These are phyloP conservation scores for Artemisiospiza belli DNA, from an alignment of 2,113 vertebrate genomes.

Conservation along the genomic window DNA sequence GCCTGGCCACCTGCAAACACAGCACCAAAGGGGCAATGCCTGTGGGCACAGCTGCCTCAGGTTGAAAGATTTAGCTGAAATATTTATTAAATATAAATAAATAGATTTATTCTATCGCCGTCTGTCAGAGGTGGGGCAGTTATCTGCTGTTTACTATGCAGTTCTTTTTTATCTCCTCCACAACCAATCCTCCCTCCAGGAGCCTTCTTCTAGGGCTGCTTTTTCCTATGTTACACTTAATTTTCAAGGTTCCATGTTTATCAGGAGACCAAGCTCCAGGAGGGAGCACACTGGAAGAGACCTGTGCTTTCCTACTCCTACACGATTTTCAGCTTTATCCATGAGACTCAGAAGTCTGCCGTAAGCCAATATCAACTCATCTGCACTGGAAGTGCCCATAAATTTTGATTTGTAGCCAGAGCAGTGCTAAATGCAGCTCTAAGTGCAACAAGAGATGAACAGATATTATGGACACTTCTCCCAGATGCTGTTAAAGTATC, in stretches of 20 bases:
- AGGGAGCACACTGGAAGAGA: background rate
- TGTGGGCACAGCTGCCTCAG: background rate
- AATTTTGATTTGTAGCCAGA: background rate
- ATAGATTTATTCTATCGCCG: too few species aligned
- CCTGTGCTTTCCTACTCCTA: background rate
- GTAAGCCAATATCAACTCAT: background rate
- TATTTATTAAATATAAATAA: too few species aligned
- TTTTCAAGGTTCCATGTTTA: background rate
- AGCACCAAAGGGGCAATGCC: background rate
- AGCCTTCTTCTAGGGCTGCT: background rate
- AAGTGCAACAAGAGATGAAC: slow-evolving; percentile 71
- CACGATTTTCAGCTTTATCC: background rate
- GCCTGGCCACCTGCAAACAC: slow-evolving; percentile 87
- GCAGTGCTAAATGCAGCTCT: slow-evolving; percentile 49
- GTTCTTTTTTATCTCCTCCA: too few species aligned
- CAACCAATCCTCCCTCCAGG: too few species aligned
- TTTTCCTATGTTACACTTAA: background rate
- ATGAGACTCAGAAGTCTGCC: background rate
- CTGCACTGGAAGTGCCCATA: background rate
- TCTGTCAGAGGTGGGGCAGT: too few species aligned
- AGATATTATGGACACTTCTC: slow-evolving; percentile 15
- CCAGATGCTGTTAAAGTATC: background rate
- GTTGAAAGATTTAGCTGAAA: too few species aligned
- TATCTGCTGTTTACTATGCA: too few species aligned
- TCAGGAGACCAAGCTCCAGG: background rate